Evolutionary conservation across 2,797 vertebrate species (phyloP).

Genomic region (Carduelis carduelis): DNA sequence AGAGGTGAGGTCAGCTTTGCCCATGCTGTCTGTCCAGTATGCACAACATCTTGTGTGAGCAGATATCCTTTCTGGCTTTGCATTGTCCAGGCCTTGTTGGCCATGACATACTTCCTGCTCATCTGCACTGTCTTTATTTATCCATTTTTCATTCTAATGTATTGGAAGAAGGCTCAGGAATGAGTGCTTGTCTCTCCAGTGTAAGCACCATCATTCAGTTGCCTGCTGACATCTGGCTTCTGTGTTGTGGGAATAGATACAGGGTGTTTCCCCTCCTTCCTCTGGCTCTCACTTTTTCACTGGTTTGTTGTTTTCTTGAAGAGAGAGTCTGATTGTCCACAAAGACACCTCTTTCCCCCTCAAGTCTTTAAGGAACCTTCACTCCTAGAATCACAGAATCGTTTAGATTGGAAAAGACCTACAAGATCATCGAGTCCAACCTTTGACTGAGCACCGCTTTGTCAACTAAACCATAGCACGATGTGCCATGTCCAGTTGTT

Average conservation of each 20-base stretch:
- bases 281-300: background rate
- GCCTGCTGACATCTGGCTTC: background rate
- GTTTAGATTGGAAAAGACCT: background rate
- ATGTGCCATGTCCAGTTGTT: background rate
- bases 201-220: background rate
- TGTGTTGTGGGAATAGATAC: background rate
- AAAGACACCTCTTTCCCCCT: background rate
- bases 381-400: background rate
- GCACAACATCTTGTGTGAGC: background rate
- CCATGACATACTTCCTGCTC: background rate
- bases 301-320: background rate
- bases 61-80: background rate
- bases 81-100: background rate
- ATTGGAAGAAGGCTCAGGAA: background rate
- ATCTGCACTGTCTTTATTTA: background rate
- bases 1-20: background rate
- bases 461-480: background rate
- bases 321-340: background rate
- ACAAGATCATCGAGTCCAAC: background rate
- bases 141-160: background rate
- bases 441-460: background rate
- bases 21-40: background rate
- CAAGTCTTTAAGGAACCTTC: background rate
- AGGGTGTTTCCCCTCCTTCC: background rate
- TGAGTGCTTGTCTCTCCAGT: background rate